Conservation (phyloP, 2,888 invertebrate species). For the Chrysotoxum bicinctum region DNA sequence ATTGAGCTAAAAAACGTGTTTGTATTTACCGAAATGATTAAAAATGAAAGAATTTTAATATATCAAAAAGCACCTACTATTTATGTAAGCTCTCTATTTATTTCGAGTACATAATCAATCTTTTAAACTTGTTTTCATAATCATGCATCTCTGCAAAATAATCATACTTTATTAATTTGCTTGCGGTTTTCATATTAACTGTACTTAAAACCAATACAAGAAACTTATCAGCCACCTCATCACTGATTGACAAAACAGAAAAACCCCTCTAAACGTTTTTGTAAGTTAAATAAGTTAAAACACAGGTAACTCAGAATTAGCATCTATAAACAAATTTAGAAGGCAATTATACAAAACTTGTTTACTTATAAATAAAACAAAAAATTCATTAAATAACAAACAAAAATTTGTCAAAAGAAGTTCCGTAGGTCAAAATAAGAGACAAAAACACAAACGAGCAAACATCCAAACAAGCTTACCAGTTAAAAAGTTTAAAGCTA, state of each 20-base stretch:
- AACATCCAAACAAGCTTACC: constrained; percentile 40
- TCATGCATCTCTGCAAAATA: background rate
- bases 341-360: background rate
- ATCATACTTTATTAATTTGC: background rate
- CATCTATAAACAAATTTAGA: background rate
- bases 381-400: background rate
- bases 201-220: background rate
- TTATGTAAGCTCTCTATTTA: background rate
- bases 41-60: too few relatives aligned
- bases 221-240: background rate
- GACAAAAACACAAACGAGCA: background rate
- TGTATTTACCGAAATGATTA: too few relatives aligned
- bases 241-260: background rate
- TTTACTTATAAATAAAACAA: background rate
- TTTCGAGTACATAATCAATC: background rate
- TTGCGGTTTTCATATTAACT: background rate
- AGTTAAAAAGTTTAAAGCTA: background rate
- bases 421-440: background rate
- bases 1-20: too few relatives aligned
- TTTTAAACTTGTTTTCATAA: background rate
- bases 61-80: too few relatives aligned
- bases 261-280: background rate
- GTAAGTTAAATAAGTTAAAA: background rate
- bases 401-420: background rate
- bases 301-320: background rate